Base-by-base conservation (phyloP, 2,113 vertebrate species). In the Ailurus styani region DNA sequence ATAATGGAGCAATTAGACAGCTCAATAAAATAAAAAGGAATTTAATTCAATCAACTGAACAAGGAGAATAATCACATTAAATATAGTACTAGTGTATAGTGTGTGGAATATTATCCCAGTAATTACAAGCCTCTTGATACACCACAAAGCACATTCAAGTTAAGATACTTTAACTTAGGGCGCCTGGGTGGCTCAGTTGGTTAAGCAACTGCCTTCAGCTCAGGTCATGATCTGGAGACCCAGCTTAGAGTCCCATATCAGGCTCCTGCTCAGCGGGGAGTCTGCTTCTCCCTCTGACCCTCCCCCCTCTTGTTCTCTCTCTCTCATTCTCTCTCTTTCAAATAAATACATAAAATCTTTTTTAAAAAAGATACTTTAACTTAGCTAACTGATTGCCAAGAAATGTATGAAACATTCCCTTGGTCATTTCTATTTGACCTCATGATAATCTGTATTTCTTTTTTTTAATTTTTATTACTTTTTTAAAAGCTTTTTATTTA, bases 1-100 rank as follows among this genome's bases (percentile, higher is more conserved):
- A 96, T 50, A 95, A 73, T 87, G 40, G 79, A 95, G 54, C 29
- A 73, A 95, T 90, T 91, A 96, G 64, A 66, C 25, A 97, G 68
- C 42, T 85, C 84, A 66, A 52, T 91, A 87, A 94, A 97, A 83
- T 62, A 47, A 77, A 93, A 50, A 78, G 87, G 37, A 72, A 95
- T 77, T 84, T 91, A 93, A 93, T 94, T 85, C 88, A 77, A 47
- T 95, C 93, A 96, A 73, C 2, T 27, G 18, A 96, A 85, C 2
- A 87, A 84, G 55, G 45, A 88, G 54, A 96, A 64, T 17, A 37
- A 78, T 95, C n/a, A 64, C 7, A 54, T 75, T 87, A 78, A 85
- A 70, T 68, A 68, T 27, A 79, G 55, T 10, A 14, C 27, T 57
- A 66, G 60, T 54, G 52, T 54, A n/a, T 1, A 9, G 3, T 47